Conservation (phyloP, 2,113 vertebrate species). For the Alosa alosa region DNA sequence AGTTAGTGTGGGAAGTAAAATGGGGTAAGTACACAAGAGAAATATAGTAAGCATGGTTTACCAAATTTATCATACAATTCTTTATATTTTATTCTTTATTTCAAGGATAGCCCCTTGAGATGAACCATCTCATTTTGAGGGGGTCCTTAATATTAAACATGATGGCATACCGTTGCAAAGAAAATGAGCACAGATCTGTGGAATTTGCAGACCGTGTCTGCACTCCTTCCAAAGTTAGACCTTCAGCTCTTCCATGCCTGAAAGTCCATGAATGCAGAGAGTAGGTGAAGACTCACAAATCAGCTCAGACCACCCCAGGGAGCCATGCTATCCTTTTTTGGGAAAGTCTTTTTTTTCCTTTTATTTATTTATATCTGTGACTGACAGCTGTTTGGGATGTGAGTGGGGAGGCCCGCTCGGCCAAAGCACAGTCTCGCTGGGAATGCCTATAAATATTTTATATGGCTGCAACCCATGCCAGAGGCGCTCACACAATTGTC, state of each 20-base stretch:
- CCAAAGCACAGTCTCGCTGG: conserved; percentile 38
- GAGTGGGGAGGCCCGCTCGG: conserved; percentile 15
- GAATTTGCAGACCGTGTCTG: background rate
- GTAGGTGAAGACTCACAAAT: background rate
- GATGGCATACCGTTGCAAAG: background rate
- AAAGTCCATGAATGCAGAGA: background rate
- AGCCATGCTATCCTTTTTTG: background rate
- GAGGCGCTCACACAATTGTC: conserved; percentile 38
- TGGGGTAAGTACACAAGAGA: no score
- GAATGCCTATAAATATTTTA: conserved; percentile 53
- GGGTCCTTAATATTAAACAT: background rate
- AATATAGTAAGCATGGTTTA: no score
- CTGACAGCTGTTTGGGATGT: conserved; percentile 34
- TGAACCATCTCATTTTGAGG: no score
- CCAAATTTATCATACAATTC: no score
- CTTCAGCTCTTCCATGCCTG: background rate
- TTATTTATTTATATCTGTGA: conserved; percentile 27
- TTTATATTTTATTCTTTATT: no score
- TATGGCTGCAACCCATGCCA: conserved; percentile 35
- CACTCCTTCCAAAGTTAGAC: background rate
- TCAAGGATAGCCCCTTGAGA: no score
- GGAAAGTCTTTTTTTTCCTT: background rate
- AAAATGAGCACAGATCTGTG: background rate
- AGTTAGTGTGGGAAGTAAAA: no score
- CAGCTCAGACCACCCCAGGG: conserved; percentile 2